Conservation (phyloP, 1,140 invertebrate species). For the Procambarus clarkii region DNA sequence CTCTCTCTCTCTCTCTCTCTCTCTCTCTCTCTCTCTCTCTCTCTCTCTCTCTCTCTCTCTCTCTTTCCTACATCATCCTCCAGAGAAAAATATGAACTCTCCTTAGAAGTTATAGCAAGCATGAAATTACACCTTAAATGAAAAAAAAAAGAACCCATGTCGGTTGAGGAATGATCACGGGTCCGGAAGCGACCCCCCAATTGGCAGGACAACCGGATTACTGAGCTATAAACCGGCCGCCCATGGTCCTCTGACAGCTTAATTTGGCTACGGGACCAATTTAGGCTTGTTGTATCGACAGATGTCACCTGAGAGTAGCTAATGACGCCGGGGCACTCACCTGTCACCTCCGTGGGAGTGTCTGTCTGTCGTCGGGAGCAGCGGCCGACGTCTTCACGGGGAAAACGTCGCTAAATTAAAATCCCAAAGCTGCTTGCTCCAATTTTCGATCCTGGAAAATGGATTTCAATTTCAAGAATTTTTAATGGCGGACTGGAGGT, state of each 20-base stretch:
- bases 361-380: too few relatives aligned
- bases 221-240: not conserved
- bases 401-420: not conserved
- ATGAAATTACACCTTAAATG: not conserved
- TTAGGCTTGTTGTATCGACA: not conserved
- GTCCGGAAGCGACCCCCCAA: not conserved
- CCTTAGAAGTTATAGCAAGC: too few relatives aligned
- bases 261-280: not conserved
- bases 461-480: slow-evolving; percentile 27
- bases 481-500: not conserved
- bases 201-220: not conserved
- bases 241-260: not conserved
- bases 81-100: not conserved
- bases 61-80: not conserved
- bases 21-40: not conserved
- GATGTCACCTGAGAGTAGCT: not conserved
- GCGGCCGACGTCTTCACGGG: not conserved
- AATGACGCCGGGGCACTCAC: not conserved
- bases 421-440: not conserved
- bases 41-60: slow-evolving; percentile 17
- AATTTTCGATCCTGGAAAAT: slow-evolving; percentile 7
- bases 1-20: too few relatives aligned
- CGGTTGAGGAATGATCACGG: not conserved
- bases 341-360: not conserved
- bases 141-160: not conserved